Evolutionary conservation across 2,797 vertebrate species (phyloP).

Genomic region (Microctenopoma lineatum): DNA sequence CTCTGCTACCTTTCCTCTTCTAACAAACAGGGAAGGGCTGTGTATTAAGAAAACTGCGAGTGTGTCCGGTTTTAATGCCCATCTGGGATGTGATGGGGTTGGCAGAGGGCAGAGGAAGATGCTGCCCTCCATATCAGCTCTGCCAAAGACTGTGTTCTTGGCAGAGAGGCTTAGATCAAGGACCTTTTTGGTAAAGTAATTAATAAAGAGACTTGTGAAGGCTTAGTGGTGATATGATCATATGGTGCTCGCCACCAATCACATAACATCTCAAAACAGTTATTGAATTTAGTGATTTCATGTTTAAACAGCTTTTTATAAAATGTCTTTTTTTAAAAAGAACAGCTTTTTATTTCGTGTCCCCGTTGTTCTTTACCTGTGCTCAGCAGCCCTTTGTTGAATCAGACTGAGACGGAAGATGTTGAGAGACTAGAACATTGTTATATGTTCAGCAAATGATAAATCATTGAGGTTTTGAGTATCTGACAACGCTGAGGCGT

Average conservation of each 20-base stretch:
- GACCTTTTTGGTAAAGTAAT: conserved; percentile 48
- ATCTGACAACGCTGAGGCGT: conserved; percentile 9
- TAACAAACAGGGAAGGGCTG: conserved; percentile 37
- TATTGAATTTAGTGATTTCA: conserved; percentile 3
- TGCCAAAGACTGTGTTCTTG: conserved; percentile 55
- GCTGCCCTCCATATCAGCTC: conserved; percentile 45
- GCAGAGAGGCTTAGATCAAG: conserved; percentile 41
- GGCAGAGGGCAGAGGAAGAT: conserved; percentile 54
- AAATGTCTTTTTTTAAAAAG: no score
- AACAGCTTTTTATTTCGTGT: neutral
- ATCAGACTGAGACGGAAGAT: neutral
- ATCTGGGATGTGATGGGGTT: conserved; percentile 68
- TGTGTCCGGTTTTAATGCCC: conserved; percentile 46
- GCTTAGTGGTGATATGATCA: conserved; percentile 45
- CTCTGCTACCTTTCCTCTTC: conserved; percentile 35
- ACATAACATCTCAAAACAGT: conserved; percentile 10
- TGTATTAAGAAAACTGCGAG: conserved; percentile 41
- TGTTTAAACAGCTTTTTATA: neutral
- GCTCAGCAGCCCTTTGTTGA: neutral
- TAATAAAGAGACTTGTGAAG: conserved; percentile 54
- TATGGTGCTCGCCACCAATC: conserved; percentile 9
- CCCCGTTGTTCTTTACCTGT: neutral
- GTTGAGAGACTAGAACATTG: neutral
- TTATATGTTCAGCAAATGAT: neutral
- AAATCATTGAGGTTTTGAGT: conserved; percentile 24